A percentile compares a stretch with the other conserved stretches of the same genome.
These are phyloP conservation scores for Ormyrus thymus DNA, from an alignment of 2,888 invertebrate genomes.

Conservation along the genomic window DNA sequence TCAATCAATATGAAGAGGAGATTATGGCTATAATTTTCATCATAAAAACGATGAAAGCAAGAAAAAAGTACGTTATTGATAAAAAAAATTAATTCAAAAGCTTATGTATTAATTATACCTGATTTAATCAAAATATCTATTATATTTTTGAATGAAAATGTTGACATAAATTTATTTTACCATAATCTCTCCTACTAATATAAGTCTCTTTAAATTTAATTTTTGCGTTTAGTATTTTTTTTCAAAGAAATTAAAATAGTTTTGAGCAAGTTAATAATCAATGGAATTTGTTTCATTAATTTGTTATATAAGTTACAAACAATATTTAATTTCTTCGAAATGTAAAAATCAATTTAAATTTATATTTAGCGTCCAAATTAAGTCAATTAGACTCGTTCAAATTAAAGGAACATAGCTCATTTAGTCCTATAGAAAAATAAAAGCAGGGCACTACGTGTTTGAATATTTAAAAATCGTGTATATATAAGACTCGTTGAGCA, in stretches of 20 bases:
- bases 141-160: background rate
- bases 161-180: constrained; percentile 4
- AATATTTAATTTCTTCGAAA: background rate
- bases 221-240: background rate
- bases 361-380: background rate
- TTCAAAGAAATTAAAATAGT: constrained; percentile 1
- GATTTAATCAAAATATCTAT: too few species aligned
- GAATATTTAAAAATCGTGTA: constrained; percentile 26
- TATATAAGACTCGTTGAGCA: constrained; percentile 19
- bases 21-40: constrained; percentile 25
- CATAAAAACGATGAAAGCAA: constrained; percentile 7
- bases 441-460: constrained; percentile 23
- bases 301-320: background rate
- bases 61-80: background rate
- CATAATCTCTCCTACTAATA: constrained; percentile 18
- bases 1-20: constrained; percentile 22
- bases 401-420: background rate
- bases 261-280: background rate
- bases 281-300: background rate
- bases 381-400: background rate
- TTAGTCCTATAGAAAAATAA: constrained; percentile 24
- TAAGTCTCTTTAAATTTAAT: background rate
- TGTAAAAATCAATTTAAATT: too few species aligned
- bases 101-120: too few species aligned
- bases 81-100: too few species aligned